phyloP scores from a whole-genome alignment of 2,113 vertebrate genomes.

The Anoura caudifer region DNA sequence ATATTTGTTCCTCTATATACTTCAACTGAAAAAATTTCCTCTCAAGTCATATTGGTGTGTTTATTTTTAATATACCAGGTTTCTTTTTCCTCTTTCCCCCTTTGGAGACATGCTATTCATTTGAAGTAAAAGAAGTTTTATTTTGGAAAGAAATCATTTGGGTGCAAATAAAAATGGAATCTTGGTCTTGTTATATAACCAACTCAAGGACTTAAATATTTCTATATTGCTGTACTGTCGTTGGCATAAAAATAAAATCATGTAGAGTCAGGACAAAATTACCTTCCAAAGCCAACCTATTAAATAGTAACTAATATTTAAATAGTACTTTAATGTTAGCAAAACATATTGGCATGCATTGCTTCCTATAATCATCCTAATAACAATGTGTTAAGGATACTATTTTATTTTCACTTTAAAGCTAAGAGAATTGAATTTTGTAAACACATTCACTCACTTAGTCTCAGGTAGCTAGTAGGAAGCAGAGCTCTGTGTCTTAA shows the following conservation, averaged over 20 bases:
- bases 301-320: not conserved
- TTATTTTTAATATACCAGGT: not conserved
- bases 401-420: not conserved
- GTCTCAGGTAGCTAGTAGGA: not conserved
- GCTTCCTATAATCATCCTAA: not conserved
- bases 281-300: not conserved
- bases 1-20: constrained; percentile 26
- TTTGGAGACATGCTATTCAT: constrained; percentile 40
- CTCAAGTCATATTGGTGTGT: constrained; percentile 6
- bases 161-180: not conserved
- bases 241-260: not conserved
- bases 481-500: not conserved
- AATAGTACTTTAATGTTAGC: not conserved
- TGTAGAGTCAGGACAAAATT: not conserved
- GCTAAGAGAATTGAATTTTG: not conserved
- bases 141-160: constrained; percentile 35
- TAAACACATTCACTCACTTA: not conserved
- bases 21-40: not conserved
- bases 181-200: not conserved
- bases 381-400: not conserved
- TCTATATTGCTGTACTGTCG: not conserved
- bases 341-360: not conserved
- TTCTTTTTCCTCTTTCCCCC: not conserved
- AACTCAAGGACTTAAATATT: not conserved
- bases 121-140: constrained; percentile 34